phyloP scores from a whole-genome alignment of 2,888 invertebrate genomes.

The Nowickia ferox region DNA sequence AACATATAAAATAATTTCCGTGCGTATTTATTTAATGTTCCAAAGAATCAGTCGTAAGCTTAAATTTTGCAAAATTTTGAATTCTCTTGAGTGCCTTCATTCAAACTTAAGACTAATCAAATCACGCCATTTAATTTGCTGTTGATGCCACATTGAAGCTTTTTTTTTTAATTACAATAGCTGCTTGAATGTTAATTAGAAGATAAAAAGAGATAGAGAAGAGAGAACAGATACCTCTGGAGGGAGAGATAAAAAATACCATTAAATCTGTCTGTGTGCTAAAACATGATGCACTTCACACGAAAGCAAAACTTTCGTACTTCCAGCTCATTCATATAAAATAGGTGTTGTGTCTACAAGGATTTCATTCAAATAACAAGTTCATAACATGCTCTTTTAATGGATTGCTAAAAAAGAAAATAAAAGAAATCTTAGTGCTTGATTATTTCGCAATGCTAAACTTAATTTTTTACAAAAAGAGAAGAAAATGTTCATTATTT shows the following conservation, averaged over 20 bases:
- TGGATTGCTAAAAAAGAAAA: slow-evolving; percentile 31
- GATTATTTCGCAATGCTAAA: not conserved
- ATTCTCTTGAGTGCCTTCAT: too few species aligned
- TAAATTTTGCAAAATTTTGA: too few species aligned
- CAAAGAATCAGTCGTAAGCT: too few species aligned
- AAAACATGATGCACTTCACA: not conserved
- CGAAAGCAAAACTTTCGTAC: not conserved
- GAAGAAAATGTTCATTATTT: not conserved
- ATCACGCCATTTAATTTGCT: not conserved
- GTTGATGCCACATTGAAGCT: not conserved
- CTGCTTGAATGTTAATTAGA: slow-evolving; percentile 32
- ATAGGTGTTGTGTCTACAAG: slow-evolving; percentile 12
- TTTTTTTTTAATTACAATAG: not conserved
- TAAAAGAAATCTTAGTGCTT: not conserved
- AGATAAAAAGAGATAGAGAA: not conserved
- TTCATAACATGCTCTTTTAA: slow-evolving; percentile 46
- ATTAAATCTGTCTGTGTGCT: slow-evolving; percentile 27
- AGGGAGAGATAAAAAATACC: slow-evolving; percentile 8
- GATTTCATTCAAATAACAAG: slow-evolving; percentile 63
- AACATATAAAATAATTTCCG: too few species aligned
- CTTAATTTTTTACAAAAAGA: not conserved
- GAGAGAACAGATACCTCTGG: too few species aligned
- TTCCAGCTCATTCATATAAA: not conserved
- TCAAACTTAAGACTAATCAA: not conserved
- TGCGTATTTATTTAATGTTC: too few species aligned